Percentiles rank a stretch among this genome's conserved stretches.
phyloP scores from a whole-genome alignment of 1,140 invertebrate species.

The Anadara kagoshimensis region DNA sequence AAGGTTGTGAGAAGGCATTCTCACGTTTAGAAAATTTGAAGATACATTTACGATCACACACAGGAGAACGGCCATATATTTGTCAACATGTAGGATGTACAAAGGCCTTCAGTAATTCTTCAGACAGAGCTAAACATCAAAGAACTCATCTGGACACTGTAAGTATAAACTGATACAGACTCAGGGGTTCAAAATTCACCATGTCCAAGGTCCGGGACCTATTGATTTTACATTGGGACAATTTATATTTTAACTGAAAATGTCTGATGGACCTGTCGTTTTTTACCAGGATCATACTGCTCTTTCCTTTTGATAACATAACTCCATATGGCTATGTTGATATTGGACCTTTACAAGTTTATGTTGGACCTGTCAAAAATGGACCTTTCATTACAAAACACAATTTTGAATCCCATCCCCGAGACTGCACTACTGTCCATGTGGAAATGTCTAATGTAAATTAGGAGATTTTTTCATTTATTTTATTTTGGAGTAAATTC shows the following conservation, averaged over 20 bases:
- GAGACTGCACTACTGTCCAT: too few relatives aligned
- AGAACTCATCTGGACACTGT: conserved; percentile 96
- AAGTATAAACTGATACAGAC: conserved; percentile 70
- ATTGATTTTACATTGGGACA: neutral
- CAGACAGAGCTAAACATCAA: conserved; percentile 97
- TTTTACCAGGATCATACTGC: neutral
- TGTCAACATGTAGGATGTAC: conserved; percentile 86
- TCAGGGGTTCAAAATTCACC: neutral
- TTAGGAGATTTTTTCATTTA: too few relatives aligned
- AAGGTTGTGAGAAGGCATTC: conserved; percentile 92
- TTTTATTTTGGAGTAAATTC: too few relatives aligned
- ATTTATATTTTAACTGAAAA: neutral
- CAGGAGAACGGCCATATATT: conserved; percentile 79
- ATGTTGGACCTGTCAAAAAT: too few relatives aligned
- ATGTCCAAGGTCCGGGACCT: neutral
- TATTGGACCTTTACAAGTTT: too few relatives aligned
- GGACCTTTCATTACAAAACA: too few relatives aligned
- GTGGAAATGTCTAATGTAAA: too few relatives aligned
- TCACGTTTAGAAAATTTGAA: conserved; percentile 96
- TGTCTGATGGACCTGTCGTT: neutral
- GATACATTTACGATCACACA: conserved; percentile 96
- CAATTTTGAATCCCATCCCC: too few relatives aligned
- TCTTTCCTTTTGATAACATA: neutral
- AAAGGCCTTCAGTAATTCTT: conserved; percentile 97
- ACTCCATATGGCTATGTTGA: too few relatives aligned